phyloP scores from a whole-genome alignment of 1,140 invertebrate species.

The Pantala flavescens region DNA sequence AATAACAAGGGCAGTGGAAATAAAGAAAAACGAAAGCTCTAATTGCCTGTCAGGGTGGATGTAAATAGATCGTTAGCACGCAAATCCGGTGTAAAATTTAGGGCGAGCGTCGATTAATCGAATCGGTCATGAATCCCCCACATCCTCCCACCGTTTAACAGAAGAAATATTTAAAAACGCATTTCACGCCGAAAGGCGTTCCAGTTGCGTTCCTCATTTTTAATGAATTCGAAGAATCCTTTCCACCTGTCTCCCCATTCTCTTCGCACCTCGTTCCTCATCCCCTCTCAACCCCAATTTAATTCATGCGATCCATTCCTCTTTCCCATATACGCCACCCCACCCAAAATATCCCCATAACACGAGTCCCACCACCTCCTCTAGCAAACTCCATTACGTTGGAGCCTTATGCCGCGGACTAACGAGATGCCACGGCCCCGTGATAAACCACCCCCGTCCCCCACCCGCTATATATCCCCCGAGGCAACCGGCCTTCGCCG shows the following conservation, averaged over 20 bases:
- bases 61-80: too few relatives aligned
- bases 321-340: neutral
- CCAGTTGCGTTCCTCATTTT: neutral
- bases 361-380: neutral
- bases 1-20: too few relatives aligned
- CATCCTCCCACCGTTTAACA: too few relatives aligned
- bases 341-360: neutral
- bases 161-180: too few relatives aligned
- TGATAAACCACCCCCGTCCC: slow-evolving; percentile 2
- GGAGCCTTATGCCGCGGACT: neutral
- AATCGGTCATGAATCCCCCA: too few relatives aligned
- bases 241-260: neutral
- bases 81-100: too few relatives aligned
- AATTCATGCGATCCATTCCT: slow-evolving; percentile 6
- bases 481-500: neutral
- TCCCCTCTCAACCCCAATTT: slow-evolving; percentile 1
- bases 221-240: neutral
- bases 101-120: too few relatives aligned
- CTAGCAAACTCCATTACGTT: neutral
- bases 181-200: too few relatives aligned
- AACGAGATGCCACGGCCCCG: neutral
- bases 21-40: too few relatives aligned
- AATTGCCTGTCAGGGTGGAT: too few relatives aligned
- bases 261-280: neutral
- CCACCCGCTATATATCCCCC: neutral